A percentile compares a stretch with the other conserved stretches of the same genome.
Evolutionary conservation across 1,140 invertebrate species (phyloP).

Genomic region (Leptinotarsa texana): DNA sequence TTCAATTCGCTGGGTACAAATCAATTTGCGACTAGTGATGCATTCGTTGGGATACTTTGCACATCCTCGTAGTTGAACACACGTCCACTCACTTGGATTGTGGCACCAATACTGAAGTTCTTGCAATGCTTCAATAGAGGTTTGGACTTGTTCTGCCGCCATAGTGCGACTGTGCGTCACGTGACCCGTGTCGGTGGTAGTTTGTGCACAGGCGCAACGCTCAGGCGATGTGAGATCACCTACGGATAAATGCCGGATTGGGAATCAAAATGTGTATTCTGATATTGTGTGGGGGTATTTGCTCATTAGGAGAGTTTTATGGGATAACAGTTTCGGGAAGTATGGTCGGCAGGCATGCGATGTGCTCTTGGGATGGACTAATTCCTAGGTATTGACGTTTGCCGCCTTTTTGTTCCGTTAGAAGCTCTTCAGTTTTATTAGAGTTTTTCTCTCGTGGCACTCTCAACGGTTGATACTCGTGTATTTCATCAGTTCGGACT

Average conservation of each 20-base stretch:
- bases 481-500: too few species aligned
- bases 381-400: not conserved
- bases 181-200: conserved; percentile 41
- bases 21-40: not conserved
- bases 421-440: not conserved
- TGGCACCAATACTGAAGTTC: conserved; percentile 31
- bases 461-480: too few species aligned
- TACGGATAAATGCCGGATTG: conserved; percentile 21
- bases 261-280: conserved; percentile 26
- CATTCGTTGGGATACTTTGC: conserved; percentile 16
- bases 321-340: conserved; percentile 5
- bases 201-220: conserved; percentile 22
- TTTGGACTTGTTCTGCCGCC: conserved; percentile 33
- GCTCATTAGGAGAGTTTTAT: conserved; percentile 6
- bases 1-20: not conserved
- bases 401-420: not conserved
- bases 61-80: not conserved
- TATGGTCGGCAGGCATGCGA: not conserved
- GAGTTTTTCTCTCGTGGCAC: too few species aligned
- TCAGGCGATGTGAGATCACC: conserved; percentile 8
- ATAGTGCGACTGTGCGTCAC: conserved; percentile 54
- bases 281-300: conserved; percentile 16
- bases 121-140: conserved; percentile 25
- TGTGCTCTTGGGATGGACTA: not conserved
- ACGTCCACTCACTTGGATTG: conserved; percentile 33